Evolutionary conservation across 1,140 invertebrate species (phyloP), one percentile per base, ranked within the genome.

Genomic region (Acyrthosiphon pisum): DNA sequence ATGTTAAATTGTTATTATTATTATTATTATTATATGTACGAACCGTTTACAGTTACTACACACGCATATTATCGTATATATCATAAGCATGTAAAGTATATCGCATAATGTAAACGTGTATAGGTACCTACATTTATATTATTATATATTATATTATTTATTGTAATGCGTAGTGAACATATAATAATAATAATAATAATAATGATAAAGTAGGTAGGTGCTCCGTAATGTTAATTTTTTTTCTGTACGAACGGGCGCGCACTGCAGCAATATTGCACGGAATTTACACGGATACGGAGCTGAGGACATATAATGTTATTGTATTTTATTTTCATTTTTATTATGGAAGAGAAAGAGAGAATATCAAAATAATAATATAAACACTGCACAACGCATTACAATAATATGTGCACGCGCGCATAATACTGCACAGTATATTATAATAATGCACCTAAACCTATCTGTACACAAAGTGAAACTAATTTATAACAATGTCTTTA

Each of bases 1-100:
- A 30, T 9, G 11, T 60, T 30, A 30, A 30, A 60, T 30, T 60
- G 30, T 60, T 30, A 30, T 60, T 30, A 60, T 60, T 18, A 50
- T 50, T 53, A 60, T 60, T 56, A 60, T 60, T 26, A 30, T 60
- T 30, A 18, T n/a, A 1, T 14, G n/a, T 76, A 76, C 30, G 60
- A n/a, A 76, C n/a, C 60, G 60, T 76, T 76, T 76, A 76, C 60
- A 76, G 60, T 76, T 76, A 76, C n/a, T 76, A 35, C 60, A 76
- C 30, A n/a, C 14, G 60, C 60, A 18, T n/a, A 76, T 76, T 18
- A n/a, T 76, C 14, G n/a, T 60, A 68, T 30, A 30, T 68, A 76
- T n/a, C 7, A n/a, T 76, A 76, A 76, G n/a, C 60, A 6, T 76
- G 60, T 76, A 76, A 76, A 6, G n/a, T 76, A 76, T n/a, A n/a